These are phyloP conservation scores for Camponotus floridanus DNA, from an alignment of 1,140 invertebrate species.

Conservation along the genomic window DNA sequence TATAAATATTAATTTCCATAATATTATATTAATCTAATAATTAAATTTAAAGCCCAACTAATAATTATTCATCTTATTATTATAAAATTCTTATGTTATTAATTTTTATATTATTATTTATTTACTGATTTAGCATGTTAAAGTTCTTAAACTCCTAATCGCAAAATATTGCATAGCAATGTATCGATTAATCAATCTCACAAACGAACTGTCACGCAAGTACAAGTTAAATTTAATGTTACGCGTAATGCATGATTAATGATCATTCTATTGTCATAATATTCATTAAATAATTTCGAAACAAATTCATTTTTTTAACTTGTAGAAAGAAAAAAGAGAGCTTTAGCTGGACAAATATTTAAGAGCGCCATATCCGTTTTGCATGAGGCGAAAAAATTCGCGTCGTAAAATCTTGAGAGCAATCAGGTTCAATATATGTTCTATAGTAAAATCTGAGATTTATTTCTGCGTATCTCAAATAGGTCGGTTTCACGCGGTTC, in stretches of 20 bases:
- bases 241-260: slow-evolving; percentile 11
- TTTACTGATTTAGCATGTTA: not conserved
- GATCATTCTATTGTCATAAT: not conserved
- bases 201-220: not conserved
- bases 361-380: not conserved
- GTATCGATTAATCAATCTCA: slow-evolving; percentile 16
- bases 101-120: not conserved
- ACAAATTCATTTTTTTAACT: not conserved
- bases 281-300: slow-evolving; percentile 2
- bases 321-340: not conserved
- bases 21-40: slow-evolving; percentile 5
- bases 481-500: not conserved
- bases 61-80: not conserved
- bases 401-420: slow-evolving; percentile 36
- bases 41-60: not conserved
- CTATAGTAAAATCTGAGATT: slow-evolving; percentile 39
- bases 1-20: not conserved
- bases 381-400: slow-evolving; percentile 20
- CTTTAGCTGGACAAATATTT: not conserved
- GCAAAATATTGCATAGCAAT: not conserved
- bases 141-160: not conserved
- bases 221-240: not conserved
- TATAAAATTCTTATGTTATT: not conserved
- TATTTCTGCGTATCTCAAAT: slow-evolving; percentile 28
- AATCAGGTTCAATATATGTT: slow-evolving; percentile 20